Evolutionary conservation across 1,140 invertebrate species (phyloP), one percentile per base, ranked within the genome.

Genomic region (Ceratoteleas bidentatus): DNA sequence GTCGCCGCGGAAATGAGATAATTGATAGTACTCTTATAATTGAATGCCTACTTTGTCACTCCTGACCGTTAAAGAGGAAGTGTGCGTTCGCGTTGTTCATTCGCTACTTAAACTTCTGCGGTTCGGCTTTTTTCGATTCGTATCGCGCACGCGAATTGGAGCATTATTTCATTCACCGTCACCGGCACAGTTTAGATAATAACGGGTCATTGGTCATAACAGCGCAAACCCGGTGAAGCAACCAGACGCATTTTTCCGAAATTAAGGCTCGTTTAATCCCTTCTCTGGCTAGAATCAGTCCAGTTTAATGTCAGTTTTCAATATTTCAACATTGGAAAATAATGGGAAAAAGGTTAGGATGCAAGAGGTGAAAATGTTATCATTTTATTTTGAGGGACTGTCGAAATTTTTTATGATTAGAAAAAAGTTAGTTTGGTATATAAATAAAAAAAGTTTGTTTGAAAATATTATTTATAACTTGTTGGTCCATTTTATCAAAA

Each of bases 41-140:
- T 74, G 74, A 83, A 78, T 83, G 62, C 58, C 74, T 83, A 78
- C 69, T 83, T 78, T 78, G 81, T 70, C 81, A 78, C 81, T 83
- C 69, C 69, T 54, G 43, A 74, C 74, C 66, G 74, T 83, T 83
- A 83, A 83, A 83, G 66, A 83, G 81, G 81, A 82, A 82, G 80
- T 81, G 78, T 56, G 60, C 65, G 72, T 54, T 81, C 72, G 72
- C 53, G 68, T 72, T 66, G 73, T 60, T 62, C 74, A 56, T 69
- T 56, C 50, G 61, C 73, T 64, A 68, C 65, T 81, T 72, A 72
- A 75, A 69, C 70, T 60, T 47, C 60, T 66, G 53, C 53, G 60
- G 64, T 72, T 72, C 49, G 43, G 56, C 72, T 75, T 58, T 69
- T 79, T 66, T 58, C 58, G 60, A 79, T 72, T 72, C 61, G 32